These are phyloP conservation scores for Amphipyra berbera DNA, from an alignment of 2,888 invertebrate species.

Conservation along the genomic window DNA sequence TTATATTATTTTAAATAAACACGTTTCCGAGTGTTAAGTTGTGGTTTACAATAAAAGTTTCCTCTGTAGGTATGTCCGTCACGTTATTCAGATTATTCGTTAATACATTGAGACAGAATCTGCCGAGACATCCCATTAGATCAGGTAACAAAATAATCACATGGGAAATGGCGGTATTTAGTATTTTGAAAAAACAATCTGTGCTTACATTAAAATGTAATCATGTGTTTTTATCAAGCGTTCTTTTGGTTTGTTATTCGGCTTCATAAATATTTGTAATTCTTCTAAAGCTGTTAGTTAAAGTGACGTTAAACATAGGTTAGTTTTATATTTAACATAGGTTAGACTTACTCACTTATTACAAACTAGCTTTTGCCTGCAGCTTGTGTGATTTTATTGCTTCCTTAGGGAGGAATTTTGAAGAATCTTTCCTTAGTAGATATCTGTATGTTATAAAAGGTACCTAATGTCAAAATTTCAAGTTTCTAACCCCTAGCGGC, in stretches of 20 bases:
- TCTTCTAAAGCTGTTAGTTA: too few species aligned
- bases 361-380: too few species aligned
- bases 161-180: constrained; percentile 39
- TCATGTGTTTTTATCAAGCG: background rate
- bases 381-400: too few species aligned
- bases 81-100: constrained; percentile 78
- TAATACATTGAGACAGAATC: constrained; percentile 74
- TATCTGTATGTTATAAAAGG: too few species aligned
- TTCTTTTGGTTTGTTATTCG: background rate
- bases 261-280: background rate
- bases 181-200: background rate
- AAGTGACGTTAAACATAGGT: too few species aligned
- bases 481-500: too few species aligned
- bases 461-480: too few species aligned
- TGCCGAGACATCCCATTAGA: constrained; percentile 74
- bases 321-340: too few species aligned
- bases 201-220: background rate
- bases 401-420: too few species aligned
- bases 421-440: too few species aligned
- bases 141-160: constrained; percentile 73
- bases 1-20: too few species aligned
- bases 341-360: too few species aligned
- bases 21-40: constrained; percentile 19
- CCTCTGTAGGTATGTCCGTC: constrained; percentile 81
- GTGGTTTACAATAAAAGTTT: constrained; percentile 15